phyloP scores from a whole-genome alignment of 1,140 invertebrate genomes.

The Bradysia coprophila region DNA sequence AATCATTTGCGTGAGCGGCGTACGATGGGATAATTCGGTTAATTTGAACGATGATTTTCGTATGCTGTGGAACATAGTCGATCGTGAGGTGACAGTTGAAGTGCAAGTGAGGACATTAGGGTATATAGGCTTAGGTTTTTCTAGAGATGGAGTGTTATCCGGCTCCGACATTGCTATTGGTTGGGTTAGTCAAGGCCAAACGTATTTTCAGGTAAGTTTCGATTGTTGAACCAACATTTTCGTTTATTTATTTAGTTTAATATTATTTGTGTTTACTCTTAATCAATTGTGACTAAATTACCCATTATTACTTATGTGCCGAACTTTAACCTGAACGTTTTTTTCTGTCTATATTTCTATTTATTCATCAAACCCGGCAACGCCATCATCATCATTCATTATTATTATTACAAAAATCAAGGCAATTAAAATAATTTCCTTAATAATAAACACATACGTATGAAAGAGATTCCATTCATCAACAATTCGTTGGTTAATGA shows the following conservation, averaged over 20 bases:
- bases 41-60: conserved; percentile 33
- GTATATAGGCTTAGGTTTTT: conserved; percentile 66
- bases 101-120: conserved; percentile 59
- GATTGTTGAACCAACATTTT: background rate
- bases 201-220: conserved; percentile 42
- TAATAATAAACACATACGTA: too few species aligned
- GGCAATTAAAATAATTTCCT: too few species aligned
- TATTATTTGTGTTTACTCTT: background rate
- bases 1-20: conserved; percentile 3
- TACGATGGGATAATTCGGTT: conserved; percentile 23
- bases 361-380: too few species aligned
- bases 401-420: too few species aligned
- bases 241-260: background rate
- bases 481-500: too few species aligned
- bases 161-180: conserved; percentile 53
- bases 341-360: too few species aligned
- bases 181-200: conserved; percentile 49
- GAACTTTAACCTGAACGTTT: too few species aligned
- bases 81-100: conserved; percentile 55
- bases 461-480: too few species aligned
- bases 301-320: too few species aligned
- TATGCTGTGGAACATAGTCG: conserved; percentile 33
- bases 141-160: conserved; percentile 45
- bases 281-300: too few species aligned
- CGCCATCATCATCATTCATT: too few species aligned